phyloP scores from a whole-genome alignment of 1,140 invertebrate genomes.

The Lutraria rhynchaena region DNA sequence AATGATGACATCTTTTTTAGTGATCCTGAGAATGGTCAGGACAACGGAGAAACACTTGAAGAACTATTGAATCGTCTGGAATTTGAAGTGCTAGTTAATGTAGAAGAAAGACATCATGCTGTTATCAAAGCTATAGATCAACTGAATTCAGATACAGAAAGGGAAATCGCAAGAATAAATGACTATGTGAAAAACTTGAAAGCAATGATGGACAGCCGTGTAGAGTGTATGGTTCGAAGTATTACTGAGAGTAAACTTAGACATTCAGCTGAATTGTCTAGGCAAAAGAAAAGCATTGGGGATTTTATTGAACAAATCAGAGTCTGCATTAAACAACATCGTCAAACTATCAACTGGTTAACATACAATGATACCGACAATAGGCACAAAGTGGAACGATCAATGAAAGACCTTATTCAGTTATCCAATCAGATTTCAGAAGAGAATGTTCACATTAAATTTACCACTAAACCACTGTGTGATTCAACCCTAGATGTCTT shows the following conservation, averaged over 20 bases:
- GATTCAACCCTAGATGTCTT: constrained; percentile 4
- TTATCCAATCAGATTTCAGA: constrained; percentile 33
- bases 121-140: constrained; percentile 13
- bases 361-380: neutral
- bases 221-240: constrained; percentile 27
- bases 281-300: constrained; percentile 26
- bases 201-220: constrained; percentile 18
- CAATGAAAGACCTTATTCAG: constrained; percentile 24
- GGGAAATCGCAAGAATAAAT: constrained; percentile 27
- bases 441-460: constrained; percentile 53
- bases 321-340: neutral
- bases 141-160: constrained; percentile 29
- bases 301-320: constrained; percentile 4
- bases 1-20: constrained; percentile 26
- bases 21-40: constrained; percentile 1
- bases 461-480: constrained; percentile 31
- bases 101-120: neutral
- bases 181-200: constrained; percentile 47
- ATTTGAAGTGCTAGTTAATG: constrained; percentile 1
- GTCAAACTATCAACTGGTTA: neutral
- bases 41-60: neutral
- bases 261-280: constrained; percentile 24
- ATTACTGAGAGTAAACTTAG: constrained; percentile 33
- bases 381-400: neutral
- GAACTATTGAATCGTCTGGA: constrained; percentile 21